Base-by-base conservation (phyloP, 37 sponge, comb jelly and placozoan species). In the Cliona cf. orientalis region DNA sequence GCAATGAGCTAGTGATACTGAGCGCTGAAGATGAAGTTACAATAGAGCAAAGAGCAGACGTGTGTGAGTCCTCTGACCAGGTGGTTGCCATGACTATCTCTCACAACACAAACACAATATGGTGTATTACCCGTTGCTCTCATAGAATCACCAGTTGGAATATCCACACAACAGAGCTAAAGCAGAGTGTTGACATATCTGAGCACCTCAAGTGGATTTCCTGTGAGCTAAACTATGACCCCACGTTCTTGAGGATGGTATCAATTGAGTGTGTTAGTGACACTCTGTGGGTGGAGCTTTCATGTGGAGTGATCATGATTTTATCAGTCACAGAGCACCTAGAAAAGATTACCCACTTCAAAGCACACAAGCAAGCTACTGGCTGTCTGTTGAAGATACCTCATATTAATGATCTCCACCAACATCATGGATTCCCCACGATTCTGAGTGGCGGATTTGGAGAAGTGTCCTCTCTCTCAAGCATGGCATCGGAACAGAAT, bases 371-470 rank as follows among this genome's bases (percentile, higher is more conserved):
- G 45, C 78, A 32, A 36, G 42, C 77, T 28, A 70, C 82, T 9
- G 81, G 85, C 39, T 85, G 89, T 58, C 67, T 88, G 49, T 40
- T 89, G 56, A 49, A 66, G 41, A 63, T 93, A 23, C 93, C 89
- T 5, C 39, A 43, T 0, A 43, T 35, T n/a, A 74, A 73, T 9
- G 71, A 44, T 0, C 0, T 35, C 0, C 22, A 40, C 0, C 33
- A 6, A 37, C 55, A 33, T 17, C 66, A 77, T 39, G 71, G 71
- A 11, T 62, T 60, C 39, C 46, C 71, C 0, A 36, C 85, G 66
- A 72, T 93, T 31, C 39, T 93, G 1, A 93, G 86, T 6, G 84
- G 90, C 45, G 93, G 93, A 34, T 89, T 73, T 75, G 93, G 89
- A 3, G 86, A 88, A 25, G 41, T 80, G 22, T 78, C 83, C 0